Evolutionary conservation across 2,888 invertebrate species (phyloP), one percentile per base, ranked within the genome.

Genomic region (Eupithecia insigniata): DNA sequence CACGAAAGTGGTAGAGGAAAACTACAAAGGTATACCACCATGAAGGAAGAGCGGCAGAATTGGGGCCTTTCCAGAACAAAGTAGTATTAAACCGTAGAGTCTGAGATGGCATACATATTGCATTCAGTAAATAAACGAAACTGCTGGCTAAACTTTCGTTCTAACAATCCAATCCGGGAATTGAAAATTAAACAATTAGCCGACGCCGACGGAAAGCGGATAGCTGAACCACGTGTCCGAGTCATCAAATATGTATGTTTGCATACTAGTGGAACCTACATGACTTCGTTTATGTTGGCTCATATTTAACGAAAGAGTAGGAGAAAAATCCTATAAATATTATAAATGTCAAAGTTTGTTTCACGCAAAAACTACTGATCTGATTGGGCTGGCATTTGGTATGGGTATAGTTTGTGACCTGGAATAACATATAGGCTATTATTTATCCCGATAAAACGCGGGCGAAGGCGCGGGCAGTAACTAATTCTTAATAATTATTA

Each of bases 101-200:
- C 14, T 55, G 12, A 22, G 12, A 10, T 0, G 4, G 18, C 5
- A 1, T 32, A 18, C 6, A n/a, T 34, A 64, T 36, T 62, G 22
- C n/a, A 64, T 10, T 36, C 64, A 36, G 22, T 36, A 34, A 30
- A 36, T 65, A 51, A 67, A 73, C 64, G n/a, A 71, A 74, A 71
- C 36, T 71, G 36, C 46, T 64, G 64, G 55, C 12, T 10, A 62
- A 70, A 73, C 51, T 32, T 66, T 58, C 67, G 51, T 71, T 70
- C 65, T 66, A 72, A 70, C 69, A 77, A 61, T 68, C 51, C 70
- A 69, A 75, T 71, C 51, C 73, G 73, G 67, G 73, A 73, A 78
- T 76, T 72, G 71, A 76, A 76, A 78, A 78, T 75, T 74, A 69
- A 74, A 70, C 74, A 79, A 80, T 76, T 68, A 73, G 80, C 79